A percentile compares a stretch with the other conserved stretches of the same genome.
Conservation (phyloP, 2,797 vertebrate genomes). For the Melanotaenia nigrans region DNA sequence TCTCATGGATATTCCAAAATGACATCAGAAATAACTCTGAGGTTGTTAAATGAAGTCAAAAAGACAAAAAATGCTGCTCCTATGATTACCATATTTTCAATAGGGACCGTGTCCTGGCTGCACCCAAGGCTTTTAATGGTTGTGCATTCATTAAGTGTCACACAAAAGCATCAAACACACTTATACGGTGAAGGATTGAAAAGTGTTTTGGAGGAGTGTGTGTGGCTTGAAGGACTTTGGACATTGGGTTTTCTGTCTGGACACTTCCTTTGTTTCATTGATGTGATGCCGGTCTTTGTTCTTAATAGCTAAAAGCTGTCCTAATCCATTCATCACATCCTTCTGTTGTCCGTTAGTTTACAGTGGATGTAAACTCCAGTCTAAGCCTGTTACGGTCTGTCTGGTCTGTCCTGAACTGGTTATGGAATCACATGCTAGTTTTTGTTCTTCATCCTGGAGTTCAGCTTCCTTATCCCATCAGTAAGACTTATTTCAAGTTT, state of each 20-base stretch:
- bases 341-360: slow-evolving; percentile 24
- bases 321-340: slow-evolving; percentile 31
- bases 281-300: slow-evolving; percentile 42
- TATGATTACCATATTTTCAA: slow-evolving; percentile 49
- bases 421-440: slow-evolving; percentile 10
- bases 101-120: slow-evolving; percentile 24
- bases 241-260: slow-evolving; percentile 44
- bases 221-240: slow-evolving; percentile 28
- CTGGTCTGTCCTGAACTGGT: too few relatives aligned
- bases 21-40: slow-evolving; percentile 20
- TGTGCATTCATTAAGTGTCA: slow-evolving; percentile 48
- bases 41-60: slow-evolving; percentile 3
- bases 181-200: slow-evolving; percentile 27
- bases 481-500: neutral
- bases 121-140: slow-evolving; percentile 41
- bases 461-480: neutral
- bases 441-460: slow-evolving; percentile 7
- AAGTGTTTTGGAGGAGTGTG: slow-evolving; percentile 24
- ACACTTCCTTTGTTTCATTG: slow-evolving; percentile 38
- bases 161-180: slow-evolving; percentile 55
- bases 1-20: slow-evolving; percentile 23
- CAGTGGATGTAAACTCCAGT: slow-evolving; percentile 19
- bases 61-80: slow-evolving; percentile 4
- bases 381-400: slow-evolving; percentile 16
- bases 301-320: slow-evolving; percentile 27